Evolutionary conservation across 2,888 invertebrate genomes (phyloP).

Genomic region (Herminia tarsipennalis): DNA sequence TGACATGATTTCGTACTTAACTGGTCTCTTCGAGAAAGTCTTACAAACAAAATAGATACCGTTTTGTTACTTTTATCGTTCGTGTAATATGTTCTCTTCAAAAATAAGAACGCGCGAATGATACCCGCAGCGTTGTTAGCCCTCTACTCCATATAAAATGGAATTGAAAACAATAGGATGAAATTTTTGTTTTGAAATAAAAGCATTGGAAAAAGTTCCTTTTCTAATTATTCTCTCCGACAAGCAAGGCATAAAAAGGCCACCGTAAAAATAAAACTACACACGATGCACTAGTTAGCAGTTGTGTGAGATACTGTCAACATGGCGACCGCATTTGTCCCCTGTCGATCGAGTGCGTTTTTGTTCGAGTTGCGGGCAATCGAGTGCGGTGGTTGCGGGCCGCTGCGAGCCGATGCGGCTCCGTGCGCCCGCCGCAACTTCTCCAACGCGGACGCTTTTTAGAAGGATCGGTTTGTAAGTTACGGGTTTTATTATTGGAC

Average conservation of each 20-base stretch:
- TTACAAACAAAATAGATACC: too few relatives aligned
- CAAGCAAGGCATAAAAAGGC: neutral
- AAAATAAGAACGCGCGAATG: too few relatives aligned
- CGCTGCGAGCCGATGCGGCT: neutral
- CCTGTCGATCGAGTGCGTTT: constrained; percentile 11
- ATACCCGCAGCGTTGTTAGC: too few relatives aligned
- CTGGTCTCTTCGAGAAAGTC: neutral
- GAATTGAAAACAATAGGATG: neutral
- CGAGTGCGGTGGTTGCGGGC: constrained; percentile 6
- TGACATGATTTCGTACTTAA: neutral
- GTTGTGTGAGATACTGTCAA: constrained; percentile 17
- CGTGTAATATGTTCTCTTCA: too few relatives aligned
- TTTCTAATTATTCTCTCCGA: neutral
- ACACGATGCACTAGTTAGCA: constrained; percentile 6
- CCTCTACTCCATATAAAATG: too few relatives aligned
- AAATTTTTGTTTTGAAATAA: neutral
- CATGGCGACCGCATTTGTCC: constrained; percentile 7
- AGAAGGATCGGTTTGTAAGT: constrained; percentile 12
- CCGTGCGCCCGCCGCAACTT: constrained; percentile 10
- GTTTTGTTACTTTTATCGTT: too few relatives aligned
- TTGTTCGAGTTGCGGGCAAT: constrained; percentile 18
- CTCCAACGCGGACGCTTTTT: constrained; percentile 19
- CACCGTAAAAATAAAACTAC: constrained; percentile 3
- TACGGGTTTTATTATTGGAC: constrained; percentile 6
- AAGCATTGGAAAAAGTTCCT: neutral